A percentile compares a stretch with the other conserved stretches of the same genome.
phyloP scores from a whole-genome alignment of 2,113 vertebrate genomes.

The Chauna torquata region DNA sequence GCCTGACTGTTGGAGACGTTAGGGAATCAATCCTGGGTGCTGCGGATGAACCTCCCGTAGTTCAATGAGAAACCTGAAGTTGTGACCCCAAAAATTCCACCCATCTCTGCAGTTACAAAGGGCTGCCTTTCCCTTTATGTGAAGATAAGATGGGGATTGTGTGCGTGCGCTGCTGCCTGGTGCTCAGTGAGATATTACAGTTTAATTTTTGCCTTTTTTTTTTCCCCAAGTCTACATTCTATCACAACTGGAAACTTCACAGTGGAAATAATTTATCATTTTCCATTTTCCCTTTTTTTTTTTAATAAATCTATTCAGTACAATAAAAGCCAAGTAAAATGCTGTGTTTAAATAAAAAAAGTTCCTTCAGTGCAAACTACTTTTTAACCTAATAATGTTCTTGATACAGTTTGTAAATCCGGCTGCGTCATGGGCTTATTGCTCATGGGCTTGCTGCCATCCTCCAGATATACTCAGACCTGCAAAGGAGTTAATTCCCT shows the following conservation, averaged over 20 bases:
- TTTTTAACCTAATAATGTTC: conserved; percentile 59
- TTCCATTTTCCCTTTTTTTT: conserved; percentile 20
- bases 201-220: neutral
- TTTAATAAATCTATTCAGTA: conserved; percentile 26
- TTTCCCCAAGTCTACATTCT: neutral
- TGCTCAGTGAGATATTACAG: conserved; percentile 18
- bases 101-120: conserved; percentile 2
- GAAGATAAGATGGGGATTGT: neutral
- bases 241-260: conserved; percentile 47
- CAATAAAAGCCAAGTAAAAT: conserved; percentile 66
- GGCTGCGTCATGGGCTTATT: conserved; percentile 51
- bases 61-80: neutral
- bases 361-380: conserved; percentile 65
- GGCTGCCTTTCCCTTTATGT: neutral
- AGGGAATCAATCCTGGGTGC: neutral
- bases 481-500: conserved; percentile 42
- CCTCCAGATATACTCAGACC: conserved; percentile 16
- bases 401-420: conserved; percentile 70
- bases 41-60: neutral
- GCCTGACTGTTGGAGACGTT: neutral
- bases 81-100: neutral
- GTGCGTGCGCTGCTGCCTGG: neutral
- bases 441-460: neutral
- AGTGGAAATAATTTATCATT: conserved; percentile 61
- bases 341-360: conserved; percentile 39